Percentiles rank a stretch among this genome's conserved stretches.
These are phyloP conservation scores for Oryzias curvinotus DNA, from an alignment of 2,113 vertebrate genomes.

Conservation along the genomic window DNA sequence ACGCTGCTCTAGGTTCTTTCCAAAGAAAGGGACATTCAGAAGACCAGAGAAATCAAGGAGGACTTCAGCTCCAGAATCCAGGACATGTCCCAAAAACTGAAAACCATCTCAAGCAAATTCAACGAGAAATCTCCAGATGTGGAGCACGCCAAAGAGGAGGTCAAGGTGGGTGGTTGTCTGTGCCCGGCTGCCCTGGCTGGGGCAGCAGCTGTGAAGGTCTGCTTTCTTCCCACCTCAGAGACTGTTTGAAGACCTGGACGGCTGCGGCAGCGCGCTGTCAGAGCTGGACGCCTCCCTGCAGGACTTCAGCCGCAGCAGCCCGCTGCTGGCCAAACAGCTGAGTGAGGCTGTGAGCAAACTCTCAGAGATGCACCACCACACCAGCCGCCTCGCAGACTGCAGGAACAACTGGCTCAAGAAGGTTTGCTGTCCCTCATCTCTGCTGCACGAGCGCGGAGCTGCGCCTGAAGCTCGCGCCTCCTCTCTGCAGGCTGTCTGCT, in stretches of 20 bases:
- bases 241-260: conserved; percentile 85
- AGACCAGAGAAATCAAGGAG: conserved; percentile 82
- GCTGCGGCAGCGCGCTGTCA: conserved; percentile 80
- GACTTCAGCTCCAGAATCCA: conserved; percentile 85
- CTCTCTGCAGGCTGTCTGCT: conserved; percentile 77
- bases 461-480: background rate
- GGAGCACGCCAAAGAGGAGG: conserved; percentile 84
- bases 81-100: conserved; percentile 82
- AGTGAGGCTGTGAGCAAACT: conserved; percentile 83
- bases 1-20: conserved; percentile 79
- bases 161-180: conserved; percentile 77
- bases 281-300: conserved; percentile 85
- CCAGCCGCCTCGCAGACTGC: conserved; percentile 81
- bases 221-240: conserved; percentile 60
- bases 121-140: conserved; percentile 86
- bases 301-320: conserved; percentile 85
- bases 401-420: conserved; percentile 85
- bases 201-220: background rate
- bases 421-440: conserved; percentile 62
- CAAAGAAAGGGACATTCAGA: conserved; percentile 87
- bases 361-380: conserved; percentile 86
- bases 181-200: background rate
- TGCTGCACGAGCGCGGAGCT: background rate
- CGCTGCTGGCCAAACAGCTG: conserved; percentile 83
- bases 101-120: conserved; percentile 81